These are phyloP conservation scores for Semaprochilodus insignis DNA, from an alignment of 2,797 vertebrate species.

Conservation along the genomic window DNA sequence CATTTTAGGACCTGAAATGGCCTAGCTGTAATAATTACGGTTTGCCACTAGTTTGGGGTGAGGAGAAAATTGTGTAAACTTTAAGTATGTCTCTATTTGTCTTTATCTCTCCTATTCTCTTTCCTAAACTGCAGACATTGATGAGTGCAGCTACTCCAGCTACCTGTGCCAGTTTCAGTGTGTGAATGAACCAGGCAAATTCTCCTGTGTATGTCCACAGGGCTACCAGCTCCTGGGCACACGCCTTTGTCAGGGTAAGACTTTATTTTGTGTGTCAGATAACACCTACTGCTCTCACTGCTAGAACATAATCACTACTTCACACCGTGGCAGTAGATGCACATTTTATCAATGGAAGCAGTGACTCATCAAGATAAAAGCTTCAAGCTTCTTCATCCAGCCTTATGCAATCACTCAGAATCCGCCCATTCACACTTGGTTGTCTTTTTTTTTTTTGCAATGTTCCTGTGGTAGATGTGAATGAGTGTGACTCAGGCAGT, in stretches of 20 bases:
- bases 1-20: too few species aligned
- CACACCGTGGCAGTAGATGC: slow-evolving; percentile 9
- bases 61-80: background rate
- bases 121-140: slow-evolving; percentile 79
- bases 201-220: slow-evolving; percentile 88
- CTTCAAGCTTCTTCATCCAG: background rate
- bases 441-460: background rate
- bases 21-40: too few species aligned
- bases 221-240: slow-evolving; percentile 89
- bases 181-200: slow-evolving; percentile 88
- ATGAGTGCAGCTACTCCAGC: slow-evolving; percentile 92
- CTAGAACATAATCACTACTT: background rate
- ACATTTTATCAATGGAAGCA: slow-evolving; percentile 17
- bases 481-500: slow-evolving; percentile 88
- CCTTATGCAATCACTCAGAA: slow-evolving; percentile 1
- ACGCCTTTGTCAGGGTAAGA: slow-evolving; percentile 89
- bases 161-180: slow-evolving; percentile 91
- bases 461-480: slow-evolving; percentile 81
- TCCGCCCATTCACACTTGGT: slow-evolving; percentile 19
- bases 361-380: slow-evolving; percentile 16
- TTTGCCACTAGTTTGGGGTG: too few species aligned
- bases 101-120: background rate
- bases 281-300: slow-evolving; percentile 12
- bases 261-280: slow-evolving; percentile 4
- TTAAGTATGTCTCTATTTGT: background rate